phyloP scores from a whole-genome alignment of 2,113 vertebrate species.

The Ailuropoda melanoleuca region DNA sequence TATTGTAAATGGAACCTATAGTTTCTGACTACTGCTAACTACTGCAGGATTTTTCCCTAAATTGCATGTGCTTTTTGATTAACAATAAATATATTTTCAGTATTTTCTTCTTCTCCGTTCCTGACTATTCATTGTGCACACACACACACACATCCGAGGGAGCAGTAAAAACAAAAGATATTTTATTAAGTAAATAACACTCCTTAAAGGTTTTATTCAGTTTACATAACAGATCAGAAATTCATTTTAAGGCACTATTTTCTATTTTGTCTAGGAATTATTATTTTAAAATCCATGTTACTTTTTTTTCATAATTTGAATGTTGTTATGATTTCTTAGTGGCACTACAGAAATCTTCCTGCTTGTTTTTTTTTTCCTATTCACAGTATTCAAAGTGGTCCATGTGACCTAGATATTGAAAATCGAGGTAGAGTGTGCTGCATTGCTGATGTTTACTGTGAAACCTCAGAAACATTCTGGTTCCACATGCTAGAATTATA shows the following conservation, averaged over 20 bases:
- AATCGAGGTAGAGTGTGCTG: conserved; percentile 73
- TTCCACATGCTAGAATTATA: conserved; percentile 74
- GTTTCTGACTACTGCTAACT: conserved; percentile 49
- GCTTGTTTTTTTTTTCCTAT: conserved; percentile 54
- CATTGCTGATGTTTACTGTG: conserved; percentile 79
- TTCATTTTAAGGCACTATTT: conserved; percentile 25
- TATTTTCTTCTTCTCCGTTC: conserved; percentile 8
- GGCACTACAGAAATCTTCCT: conserved; percentile 63
- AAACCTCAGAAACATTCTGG: conserved; percentile 72
- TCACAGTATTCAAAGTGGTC: conserved; percentile 66
- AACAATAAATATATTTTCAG: conserved; percentile 49
- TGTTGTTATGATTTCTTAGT: conserved; percentile 43
- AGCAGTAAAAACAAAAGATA: conserved; percentile 50
- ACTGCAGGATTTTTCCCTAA: conserved; percentile 8
- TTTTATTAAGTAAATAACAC: conserved; percentile 59
- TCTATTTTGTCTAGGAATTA: not conserved
- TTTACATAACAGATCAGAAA: conserved; percentile 25
- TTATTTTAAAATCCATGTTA: not conserved
- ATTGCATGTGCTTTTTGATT: conserved; percentile 16
- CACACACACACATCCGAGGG: not conserved
- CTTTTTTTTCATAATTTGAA: not conserved
- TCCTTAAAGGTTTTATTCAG: conserved; percentile 12
- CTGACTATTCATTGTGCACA: not conserved
- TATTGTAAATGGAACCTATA: conserved; percentile 38
- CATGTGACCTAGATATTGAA: conserved; percentile 82